Conservation (phyloP, 2,888 invertebrate genomes). For the Atrina japonica region DNA sequence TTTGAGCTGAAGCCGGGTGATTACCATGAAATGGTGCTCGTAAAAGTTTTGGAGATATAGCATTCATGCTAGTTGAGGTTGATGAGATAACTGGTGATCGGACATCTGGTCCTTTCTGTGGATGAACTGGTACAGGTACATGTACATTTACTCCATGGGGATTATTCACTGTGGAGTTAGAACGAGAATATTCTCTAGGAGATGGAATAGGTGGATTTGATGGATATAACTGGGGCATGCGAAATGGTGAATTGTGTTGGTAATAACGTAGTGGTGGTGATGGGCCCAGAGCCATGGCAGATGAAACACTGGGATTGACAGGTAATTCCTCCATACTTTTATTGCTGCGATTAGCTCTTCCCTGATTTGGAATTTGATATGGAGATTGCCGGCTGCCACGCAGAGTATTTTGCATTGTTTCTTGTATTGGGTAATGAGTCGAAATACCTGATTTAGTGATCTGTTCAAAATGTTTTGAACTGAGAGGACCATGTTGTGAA, state of each 20-base stretch:
- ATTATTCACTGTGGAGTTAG: too few relatives aligned
- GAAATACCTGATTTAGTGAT: background rate
- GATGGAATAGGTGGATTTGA: constrained; percentile 50
- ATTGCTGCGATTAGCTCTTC: background rate
- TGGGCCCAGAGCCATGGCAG: constrained; percentile 39
- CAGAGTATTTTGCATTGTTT: background rate
- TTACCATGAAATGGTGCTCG: background rate
- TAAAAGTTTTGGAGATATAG: background rate
- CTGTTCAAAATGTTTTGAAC: background rate
- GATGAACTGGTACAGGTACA: too few relatives aligned
- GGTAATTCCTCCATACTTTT: background rate
- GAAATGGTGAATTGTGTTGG: constrained; percentile 32
- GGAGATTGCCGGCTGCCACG: background rate
- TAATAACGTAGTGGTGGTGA: constrained; percentile 28
- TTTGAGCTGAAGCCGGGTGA: background rate
- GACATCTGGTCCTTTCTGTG: too few relatives aligned
- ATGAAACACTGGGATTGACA: constrained; percentile 18
- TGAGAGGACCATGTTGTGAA: too few relatives aligned
- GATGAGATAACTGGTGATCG: too few relatives aligned
- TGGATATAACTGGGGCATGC: constrained; percentile 50
- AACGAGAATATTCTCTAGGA: constrained; percentile 35
- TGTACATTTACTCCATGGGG: too few relatives aligned
- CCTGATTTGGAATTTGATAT: background rate
- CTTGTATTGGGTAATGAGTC: background rate
- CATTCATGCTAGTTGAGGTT: too few relatives aligned